Evolutionary conservation across 2,113 vertebrate genomes (phyloP).

Genomic region (Aleadryas rufinucha): DNA sequence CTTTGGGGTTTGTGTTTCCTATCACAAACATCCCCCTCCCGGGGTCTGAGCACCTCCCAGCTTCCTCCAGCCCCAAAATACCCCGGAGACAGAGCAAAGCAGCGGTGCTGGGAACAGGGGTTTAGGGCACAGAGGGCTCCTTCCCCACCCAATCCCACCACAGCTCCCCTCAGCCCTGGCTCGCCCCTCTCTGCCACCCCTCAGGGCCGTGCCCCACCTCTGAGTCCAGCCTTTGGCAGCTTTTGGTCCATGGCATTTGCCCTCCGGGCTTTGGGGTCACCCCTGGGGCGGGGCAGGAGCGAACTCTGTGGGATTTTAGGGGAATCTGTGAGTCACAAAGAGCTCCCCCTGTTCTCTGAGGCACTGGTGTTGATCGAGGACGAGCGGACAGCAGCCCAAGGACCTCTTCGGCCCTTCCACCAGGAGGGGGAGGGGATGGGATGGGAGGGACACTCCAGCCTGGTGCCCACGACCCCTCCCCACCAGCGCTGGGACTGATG

Average conservation of each 20-base stretch:
- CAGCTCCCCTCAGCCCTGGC: not conserved
- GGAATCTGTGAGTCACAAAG: not conserved
- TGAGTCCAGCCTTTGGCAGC: not conserved
- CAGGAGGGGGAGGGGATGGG: not conserved
- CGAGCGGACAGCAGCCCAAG: not conserved
- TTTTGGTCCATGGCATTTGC: not conserved
- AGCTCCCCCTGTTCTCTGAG: not conserved
- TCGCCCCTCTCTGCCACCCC: not conserved
- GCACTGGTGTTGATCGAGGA: not conserved
- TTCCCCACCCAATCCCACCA: not conserved
- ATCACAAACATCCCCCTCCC: not conserved
- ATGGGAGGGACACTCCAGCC: not conserved
- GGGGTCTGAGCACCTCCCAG: not conserved
- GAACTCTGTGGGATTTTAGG: rapidly evolving
- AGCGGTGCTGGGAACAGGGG: not conserved
- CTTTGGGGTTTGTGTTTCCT: not conserved
- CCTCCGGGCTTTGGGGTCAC: not conserved
- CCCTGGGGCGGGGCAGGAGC: not conserved
- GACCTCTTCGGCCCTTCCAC: not conserved
- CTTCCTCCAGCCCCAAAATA: not conserved
- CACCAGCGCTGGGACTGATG: not conserved
- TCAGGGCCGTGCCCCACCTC: rapidly evolving
- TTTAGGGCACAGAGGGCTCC: not conserved
- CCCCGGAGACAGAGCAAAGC: not conserved
- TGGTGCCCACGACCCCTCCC: not conserved